A percentile compares a stretch with the other conserved stretches of the same genome.
phyloP scores from a whole-genome alignment of 2,113 vertebrate species.

The Pelmatolapia mariae region DNA sequence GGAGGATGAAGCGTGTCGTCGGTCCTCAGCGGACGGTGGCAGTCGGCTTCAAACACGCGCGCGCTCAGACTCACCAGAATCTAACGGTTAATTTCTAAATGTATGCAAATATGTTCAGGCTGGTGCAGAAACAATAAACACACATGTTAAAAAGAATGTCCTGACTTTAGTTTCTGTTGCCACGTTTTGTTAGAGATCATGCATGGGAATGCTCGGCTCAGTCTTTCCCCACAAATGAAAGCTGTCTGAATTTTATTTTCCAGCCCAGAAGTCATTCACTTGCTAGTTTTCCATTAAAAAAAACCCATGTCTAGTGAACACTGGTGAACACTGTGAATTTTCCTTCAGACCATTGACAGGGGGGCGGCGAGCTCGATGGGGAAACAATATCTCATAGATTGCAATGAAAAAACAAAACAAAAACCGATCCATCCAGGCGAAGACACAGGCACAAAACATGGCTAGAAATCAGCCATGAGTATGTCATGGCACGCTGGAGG shows the following conservation, averaged over 20 bases:
- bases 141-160: not conserved
- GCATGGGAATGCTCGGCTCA: constrained; percentile 11
- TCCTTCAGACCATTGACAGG: constrained; percentile 17
- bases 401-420: constrained; percentile 38
- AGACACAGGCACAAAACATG: constrained; percentile 57
- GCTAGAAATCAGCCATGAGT: constrained; percentile 64
- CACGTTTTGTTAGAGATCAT: constrained; percentile 4
- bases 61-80: not conserved
- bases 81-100: not conserved
- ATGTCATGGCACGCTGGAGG: constrained; percentile 64
- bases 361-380: constrained; percentile 19
- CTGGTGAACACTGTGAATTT: constrained; percentile 35
- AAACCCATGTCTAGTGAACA: not conserved
- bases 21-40: not conserved
- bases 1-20: constrained; percentile 40
- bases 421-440: constrained; percentile 44
- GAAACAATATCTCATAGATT: constrained; percentile 60
- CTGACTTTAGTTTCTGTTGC: not conserved
- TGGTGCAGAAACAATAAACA: not conserved
- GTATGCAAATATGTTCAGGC: not conserved
- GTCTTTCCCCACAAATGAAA: not conserved
- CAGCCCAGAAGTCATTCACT: constrained; percentile 32
- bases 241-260: not conserved
- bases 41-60: not conserved
- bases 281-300: constrained; percentile 35